Evolutionary conservation across 2,888 invertebrate species (phyloP).

Genomic region (Lagria hirta): DNA sequence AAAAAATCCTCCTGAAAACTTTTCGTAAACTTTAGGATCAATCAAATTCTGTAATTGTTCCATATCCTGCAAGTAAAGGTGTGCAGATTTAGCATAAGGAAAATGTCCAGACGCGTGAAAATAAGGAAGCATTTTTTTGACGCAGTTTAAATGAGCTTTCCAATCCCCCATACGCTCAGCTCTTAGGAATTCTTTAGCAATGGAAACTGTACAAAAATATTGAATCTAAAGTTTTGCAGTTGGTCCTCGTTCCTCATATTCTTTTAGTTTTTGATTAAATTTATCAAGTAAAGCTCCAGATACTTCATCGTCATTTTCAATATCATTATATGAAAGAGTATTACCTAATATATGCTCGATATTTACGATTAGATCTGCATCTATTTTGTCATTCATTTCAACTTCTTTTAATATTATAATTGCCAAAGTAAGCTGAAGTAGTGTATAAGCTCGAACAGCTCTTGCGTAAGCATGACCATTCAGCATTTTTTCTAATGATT

Average conservation of each 20-base stretch:
- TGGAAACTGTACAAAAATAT: slow-evolving; percentile 46
- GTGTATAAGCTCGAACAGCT: slow-evolving; percentile 34
- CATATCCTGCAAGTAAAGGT: slow-evolving; percentile 39
- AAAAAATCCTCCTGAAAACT: slow-evolving; percentile 34
- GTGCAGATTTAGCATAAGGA: slow-evolving; percentile 39
- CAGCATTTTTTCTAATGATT: slow-evolving; percentile 40
- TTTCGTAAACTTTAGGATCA: slow-evolving; percentile 37
- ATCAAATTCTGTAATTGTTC: slow-evolving; percentile 24
- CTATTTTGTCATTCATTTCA: slow-evolving; percentile 36
- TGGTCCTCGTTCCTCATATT: slow-evolving; percentile 42
- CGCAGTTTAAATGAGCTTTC: slow-evolving; percentile 45
- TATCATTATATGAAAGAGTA: slow-evolving; percentile 40
- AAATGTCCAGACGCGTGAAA: slow-evolving; percentile 40
- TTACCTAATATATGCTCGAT: slow-evolving; percentile 34
- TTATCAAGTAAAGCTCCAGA: slow-evolving; percentile 38
- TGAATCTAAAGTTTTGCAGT: slow-evolving; percentile 44
- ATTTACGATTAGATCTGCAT: too few relatives aligned
- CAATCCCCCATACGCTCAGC: slow-evolving; percentile 50
- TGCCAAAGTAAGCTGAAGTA: slow-evolving; percentile 44
- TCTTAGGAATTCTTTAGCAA: slow-evolving; percentile 47
- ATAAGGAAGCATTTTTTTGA: slow-evolving; percentile 48
- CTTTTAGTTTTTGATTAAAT: slow-evolving; percentile 38
- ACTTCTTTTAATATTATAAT: slow-evolving; percentile 39
- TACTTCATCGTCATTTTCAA: slow-evolving; percentile 42
- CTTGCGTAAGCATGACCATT: slow-evolving; percentile 41